Conservation (phyloP, 2,113 vertebrate species). For the Chamaetylas fuelleborni region DNA sequence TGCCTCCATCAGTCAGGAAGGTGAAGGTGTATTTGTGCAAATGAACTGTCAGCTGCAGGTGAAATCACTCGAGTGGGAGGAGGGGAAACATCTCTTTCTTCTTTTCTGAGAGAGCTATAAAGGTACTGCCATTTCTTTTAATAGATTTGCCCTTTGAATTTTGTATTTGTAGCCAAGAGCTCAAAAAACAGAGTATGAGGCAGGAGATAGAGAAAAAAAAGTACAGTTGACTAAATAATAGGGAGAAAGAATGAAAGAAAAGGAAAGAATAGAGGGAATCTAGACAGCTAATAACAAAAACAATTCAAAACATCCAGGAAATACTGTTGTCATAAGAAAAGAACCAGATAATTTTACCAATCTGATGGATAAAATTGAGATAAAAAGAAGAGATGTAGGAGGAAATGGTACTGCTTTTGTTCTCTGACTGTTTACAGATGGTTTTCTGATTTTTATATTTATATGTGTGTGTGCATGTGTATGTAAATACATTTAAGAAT, state of each 20-base stretch:
- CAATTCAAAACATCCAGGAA: neutral
- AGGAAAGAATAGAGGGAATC: neutral
- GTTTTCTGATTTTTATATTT: neutral
- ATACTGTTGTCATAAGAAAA: neutral
- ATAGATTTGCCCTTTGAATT: conserved; percentile 33
- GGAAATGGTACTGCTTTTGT: neutral
- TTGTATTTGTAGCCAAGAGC: neutral
- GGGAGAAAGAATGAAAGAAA: neutral
- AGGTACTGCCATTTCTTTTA: conserved; percentile 26
- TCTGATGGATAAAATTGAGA: neutral
- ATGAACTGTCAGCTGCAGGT: neutral
- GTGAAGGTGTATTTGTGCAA: neutral
- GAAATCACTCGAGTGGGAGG: neutral
- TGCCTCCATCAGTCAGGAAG: neutral
- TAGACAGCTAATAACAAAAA: neutral
- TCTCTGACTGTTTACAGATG: neutral
- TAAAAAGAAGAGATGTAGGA: neutral
- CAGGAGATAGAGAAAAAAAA: neutral
- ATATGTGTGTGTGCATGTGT: neutral
- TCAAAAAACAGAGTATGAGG: neutral
- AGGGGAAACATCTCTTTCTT: neutral
- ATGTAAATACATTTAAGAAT: neutral
- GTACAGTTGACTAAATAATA: neutral
- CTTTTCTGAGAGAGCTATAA: neutral
- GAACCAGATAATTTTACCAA: neutral